Evolutionary conservation across 2,888 invertebrate genomes (phyloP), one percentile per base, ranked within the genome.

Genomic region (Cephus rjabovi): DNA sequence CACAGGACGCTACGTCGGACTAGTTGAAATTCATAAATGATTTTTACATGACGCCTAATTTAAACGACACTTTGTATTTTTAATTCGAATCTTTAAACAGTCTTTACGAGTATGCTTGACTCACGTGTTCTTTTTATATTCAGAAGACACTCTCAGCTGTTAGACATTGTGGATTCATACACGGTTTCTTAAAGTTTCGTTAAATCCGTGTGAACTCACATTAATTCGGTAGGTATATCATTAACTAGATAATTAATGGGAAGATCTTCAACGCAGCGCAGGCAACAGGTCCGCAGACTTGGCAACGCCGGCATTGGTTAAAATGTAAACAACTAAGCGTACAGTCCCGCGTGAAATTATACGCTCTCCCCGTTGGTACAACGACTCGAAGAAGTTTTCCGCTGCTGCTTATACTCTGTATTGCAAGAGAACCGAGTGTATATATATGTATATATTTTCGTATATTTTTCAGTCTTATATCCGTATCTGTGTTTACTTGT

Each of bases 261-360:
- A 81, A 81, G 83, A 86, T 86, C 82, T 79, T 82, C 77, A 78
- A 75, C 82, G 80, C 76, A 75, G 77, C 81, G 78, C 79, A 82
- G 84, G 87, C 88, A 90, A 90, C 90, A 90, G 90, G 89, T 90
- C 86, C 83, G 82, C 83, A 86, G 87, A 89, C 87, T 87, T 89
- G 90, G 90, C 90, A 91, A 91, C 90, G 85, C 82, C 81, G 90
- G 87, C 81, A 84, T 86, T 85, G 84, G 88, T 87, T 89, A 87
- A 90, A 90, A 90, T 90, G 90, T 91, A 91, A 91, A 91, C 90
- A 91, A 90, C 90, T 86, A 86, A 85, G 87, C 86, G 81, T 91
- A 91, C 89, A 91, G 86, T 84, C 86, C 0, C 40, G 40, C 4
- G 6, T 56, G 15, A 56, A 56, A 56, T 23, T 56, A 56, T 56